These are phyloP conservation scores for Tiliqua scincoides DNA, from an alignment of 2,113 vertebrate genomes.

Conservation along the genomic window DNA sequence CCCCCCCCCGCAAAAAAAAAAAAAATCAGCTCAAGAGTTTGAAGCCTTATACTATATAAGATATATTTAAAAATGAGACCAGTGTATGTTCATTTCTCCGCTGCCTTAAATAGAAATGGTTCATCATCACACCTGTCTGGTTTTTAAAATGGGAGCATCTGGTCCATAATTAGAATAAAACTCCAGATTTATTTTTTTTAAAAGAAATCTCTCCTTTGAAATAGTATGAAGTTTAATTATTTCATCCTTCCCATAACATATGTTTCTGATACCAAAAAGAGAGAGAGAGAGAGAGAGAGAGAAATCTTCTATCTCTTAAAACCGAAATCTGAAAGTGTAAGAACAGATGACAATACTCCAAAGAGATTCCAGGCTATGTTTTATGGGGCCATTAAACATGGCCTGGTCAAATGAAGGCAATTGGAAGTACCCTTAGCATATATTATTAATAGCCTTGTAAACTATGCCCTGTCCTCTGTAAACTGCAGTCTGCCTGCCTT, in stretches of 20 bases:
- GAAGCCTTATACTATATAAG: not conserved
- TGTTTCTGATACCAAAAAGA: constrained; percentile 30
- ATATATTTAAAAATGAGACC: not conserved
- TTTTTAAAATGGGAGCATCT: not conserved
- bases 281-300: constrained; percentile 21
- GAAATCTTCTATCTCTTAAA: constrained; percentile 18
- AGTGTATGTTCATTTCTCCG: not conserved
- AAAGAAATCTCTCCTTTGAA: not conserved
- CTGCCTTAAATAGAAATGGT: not conserved
- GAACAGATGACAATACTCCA: constrained; percentile 30
- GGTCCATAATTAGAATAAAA: constrained; percentile 31
- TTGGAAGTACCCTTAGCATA: constrained; percentile 21
- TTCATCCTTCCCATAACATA: constrained; percentile 28
- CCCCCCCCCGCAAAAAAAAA: too few relatives aligned
- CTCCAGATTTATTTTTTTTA: not conserved
- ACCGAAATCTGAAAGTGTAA: constrained; percentile 34
- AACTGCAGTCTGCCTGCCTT: not conserved
- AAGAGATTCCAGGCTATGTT: constrained; percentile 27
- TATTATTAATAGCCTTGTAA: constrained; percentile 4
- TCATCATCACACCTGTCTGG: not conserved
- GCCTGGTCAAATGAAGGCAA: constrained; percentile 10
- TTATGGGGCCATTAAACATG: constrained; percentile 51
- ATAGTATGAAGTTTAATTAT: not conserved
- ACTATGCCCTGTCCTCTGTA: not conserved
- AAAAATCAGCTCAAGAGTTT: not conserved